These are phyloP conservation scores for Penaeus indicus DNA, from an alignment of 1,140 invertebrate species.

Conservation along the genomic window DNA sequence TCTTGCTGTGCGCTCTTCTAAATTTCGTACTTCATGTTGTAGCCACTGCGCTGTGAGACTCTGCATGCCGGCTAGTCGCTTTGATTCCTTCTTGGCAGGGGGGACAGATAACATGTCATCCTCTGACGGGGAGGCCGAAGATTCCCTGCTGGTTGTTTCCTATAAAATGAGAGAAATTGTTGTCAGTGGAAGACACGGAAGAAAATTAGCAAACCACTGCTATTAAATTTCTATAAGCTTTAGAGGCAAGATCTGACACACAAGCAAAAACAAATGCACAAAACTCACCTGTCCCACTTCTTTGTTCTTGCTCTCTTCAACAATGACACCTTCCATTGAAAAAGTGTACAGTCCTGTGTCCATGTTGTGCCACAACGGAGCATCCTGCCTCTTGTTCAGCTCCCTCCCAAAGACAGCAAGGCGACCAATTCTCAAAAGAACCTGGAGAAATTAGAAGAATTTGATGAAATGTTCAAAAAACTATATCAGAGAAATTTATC, in stretches of 20 bases:
- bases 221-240: not conserved
- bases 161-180: not conserved
- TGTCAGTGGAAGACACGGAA: not conserved
- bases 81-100: conserved; percentile 41
- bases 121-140: conserved; percentile 47
- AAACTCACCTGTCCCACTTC: conserved; percentile 36
- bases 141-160: conserved; percentile 37
- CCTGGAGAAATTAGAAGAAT: conserved; percentile 64
- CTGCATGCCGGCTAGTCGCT: conserved; percentile 74
- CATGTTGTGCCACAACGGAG: conserved; percentile 74
- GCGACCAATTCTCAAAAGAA: conserved; percentile 78
- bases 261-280: not conserved
- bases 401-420: conserved; percentile 82
- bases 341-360: conserved; percentile 38
- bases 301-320: conserved; percentile 37
- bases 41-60: conserved; percentile 83
- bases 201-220: not conserved
- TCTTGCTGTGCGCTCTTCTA: conserved; percentile 74
- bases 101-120: conserved; percentile 43
- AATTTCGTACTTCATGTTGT: conserved; percentile 80
- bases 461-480: too few species aligned
- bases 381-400: conserved; percentile 76
- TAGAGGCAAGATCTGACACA: not conserved
- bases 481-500: too few species aligned
- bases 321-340: conserved; percentile 44